Evolutionary conservation across 2,888 invertebrate genomes (phyloP), one percentile per base, ranked within the genome.

Genomic region (Chaitophorus viminalis): DNA sequence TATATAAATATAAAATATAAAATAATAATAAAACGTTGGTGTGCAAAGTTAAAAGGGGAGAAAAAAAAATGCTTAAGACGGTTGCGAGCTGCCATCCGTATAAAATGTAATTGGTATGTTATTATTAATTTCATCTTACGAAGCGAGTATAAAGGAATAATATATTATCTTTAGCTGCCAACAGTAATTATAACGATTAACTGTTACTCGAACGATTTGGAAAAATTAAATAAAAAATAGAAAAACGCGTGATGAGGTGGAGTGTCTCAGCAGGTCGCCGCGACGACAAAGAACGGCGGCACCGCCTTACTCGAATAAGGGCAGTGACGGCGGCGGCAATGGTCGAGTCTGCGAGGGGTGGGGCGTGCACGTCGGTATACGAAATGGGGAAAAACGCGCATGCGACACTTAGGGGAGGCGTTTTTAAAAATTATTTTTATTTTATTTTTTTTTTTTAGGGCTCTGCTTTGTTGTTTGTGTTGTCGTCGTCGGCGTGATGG

Each of bases 61-160:
- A 6, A 6, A 6, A 6, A 52, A 72, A 82, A 46, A 70, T 4
- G 1, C 31, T n/a, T 17, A 68, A 39, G 14, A 75, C 60, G 25
- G 25, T 14, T 82, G 68, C 65, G 60, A 29, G 29, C 70, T 39
- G 75, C 39, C 65, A 76, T 39, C 14, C 29, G 68, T 81, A 31
- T 17, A 39, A 36, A 60, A 54, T 60, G 54, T 9, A n/a, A 52
- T 81, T 14, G 46, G 14, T 46, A 46, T 46, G 54, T 54, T 82
- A 46, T n/a, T 77, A 52, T 77, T n/a, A 17, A 70, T 77, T 78
- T 46, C 36, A 29, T 70, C 33, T 86, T 78, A n/a, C 36, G 60
- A 87, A 87, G 87, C 87, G 79, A 87, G 87, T 87, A 78, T 78
- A 72, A 72, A 86, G 86, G 29, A 85, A 85, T 85, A 46, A 46